Evolutionary conservation across 2,888 invertebrate genomes (phyloP), one percentile per base, ranked within the genome.

Genomic region (Nomada ferruginata): DNA sequence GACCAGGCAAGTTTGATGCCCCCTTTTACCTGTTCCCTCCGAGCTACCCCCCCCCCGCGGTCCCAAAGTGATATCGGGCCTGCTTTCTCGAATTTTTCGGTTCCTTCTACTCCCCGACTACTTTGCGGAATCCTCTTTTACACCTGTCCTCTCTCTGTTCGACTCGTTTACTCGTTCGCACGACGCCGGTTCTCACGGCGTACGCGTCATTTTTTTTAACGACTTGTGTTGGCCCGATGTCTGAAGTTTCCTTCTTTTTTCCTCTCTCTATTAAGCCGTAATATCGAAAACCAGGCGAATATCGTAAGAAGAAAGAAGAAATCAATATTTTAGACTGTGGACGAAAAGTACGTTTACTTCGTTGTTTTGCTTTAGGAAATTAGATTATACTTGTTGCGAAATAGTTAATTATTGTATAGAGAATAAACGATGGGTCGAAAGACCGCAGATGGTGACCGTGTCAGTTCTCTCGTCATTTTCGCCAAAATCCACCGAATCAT

Each of bases 1-100:
- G 88, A 89, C 90, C 90, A 87, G 53, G 88, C 87, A 90, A 92
- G 90, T 91, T 90, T 92, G 89, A 90, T 91, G 90, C 89, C 89
- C 91, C 87, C 47, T 85, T 86, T 86, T 89, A 86, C 88, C 90
- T 87, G 89, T 83, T 83, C 85, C 85, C 23, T 18, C 60, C 10
- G 9, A 53, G 75, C 76, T 85, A 85, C 84, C 83, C 75, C 44
- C 53, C 83, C 83, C 75, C 23, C 36, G n/a, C 23, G 52, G 20
- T 59, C 15, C 47, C 76, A 4, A 53, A 2, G 60, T 77, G 72
- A 47, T 80, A 84, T 69, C 79, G 65, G 73, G 57, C 82, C 74
- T 70, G 77, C 79, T 84, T 84, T 77, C 74, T 36, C 66, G 69
- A 76, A 74, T 81, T 75, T 82, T 82, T 79, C 80, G 36, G 52